Conservation (phyloP, 1,140 invertebrate genomes). For the Papilio polytes region DNA sequence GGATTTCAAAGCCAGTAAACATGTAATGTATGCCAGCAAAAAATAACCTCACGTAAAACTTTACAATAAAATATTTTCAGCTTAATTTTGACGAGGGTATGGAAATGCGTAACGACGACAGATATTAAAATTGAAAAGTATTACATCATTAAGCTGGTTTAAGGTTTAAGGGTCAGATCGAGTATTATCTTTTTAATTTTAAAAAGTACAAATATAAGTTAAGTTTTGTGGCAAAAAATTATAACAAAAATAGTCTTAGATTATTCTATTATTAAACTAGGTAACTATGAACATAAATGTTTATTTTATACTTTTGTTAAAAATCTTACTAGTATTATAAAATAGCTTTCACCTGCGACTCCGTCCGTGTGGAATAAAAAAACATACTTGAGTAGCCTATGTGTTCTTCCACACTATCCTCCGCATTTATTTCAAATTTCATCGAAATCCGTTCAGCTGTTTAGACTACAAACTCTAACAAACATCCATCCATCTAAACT, state of each 20-base stretch:
- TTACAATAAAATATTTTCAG: neutral
- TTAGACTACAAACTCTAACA: too few relatives aligned
- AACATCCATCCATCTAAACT: too few relatives aligned
- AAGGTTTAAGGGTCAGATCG: neutral
- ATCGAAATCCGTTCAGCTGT: too few relatives aligned
- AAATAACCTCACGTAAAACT: neutral
- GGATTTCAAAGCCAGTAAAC: neutral
- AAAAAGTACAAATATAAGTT: neutral
- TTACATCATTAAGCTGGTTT: neutral
- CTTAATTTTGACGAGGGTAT: slow-evolving; percentile 12
- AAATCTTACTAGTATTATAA: too few relatives aligned
- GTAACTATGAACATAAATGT: too few relatives aligned
- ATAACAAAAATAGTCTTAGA: neutral
- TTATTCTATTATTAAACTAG: neutral
- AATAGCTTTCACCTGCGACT: too few relatives aligned
- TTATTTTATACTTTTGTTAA: too few relatives aligned
- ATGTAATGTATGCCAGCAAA: neutral
- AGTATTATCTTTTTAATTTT: neutral
- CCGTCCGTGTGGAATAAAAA: too few relatives aligned
- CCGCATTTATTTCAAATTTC: too few relatives aligned
- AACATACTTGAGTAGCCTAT: too few relatives aligned
- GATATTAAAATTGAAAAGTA: neutral
- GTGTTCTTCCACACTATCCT: too few relatives aligned
- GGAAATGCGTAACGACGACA: neutral
- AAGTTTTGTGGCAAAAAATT: neutral